Evolutionary conservation across 2,888 invertebrate genomes (phyloP).

Genomic region (Cepaea hortensis): DNA sequence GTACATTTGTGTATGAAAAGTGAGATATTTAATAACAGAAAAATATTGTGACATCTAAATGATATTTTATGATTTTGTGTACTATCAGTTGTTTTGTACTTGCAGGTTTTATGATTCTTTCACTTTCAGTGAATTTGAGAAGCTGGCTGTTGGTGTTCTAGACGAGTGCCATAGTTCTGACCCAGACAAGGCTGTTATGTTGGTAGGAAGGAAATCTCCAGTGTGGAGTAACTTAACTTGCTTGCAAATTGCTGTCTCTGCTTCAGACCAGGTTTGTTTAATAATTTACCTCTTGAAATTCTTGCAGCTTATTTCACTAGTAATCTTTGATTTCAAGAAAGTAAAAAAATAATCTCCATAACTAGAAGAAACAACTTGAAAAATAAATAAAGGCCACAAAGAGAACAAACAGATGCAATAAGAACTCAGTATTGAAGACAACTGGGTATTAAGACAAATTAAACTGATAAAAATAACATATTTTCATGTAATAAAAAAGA

Average conservation of each 20-base stretch:
- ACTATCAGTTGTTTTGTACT: neutral
- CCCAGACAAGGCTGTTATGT: constrained; percentile 74
- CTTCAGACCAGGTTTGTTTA: constrained; percentile 64
- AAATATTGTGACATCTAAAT: no score
- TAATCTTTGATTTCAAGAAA: no score
- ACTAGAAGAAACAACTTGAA: no score
- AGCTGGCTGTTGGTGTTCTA: constrained; percentile 72
- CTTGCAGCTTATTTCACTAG: neutral
- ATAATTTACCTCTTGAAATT: neutral
- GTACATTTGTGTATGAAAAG: no score
- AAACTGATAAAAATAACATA: no score
- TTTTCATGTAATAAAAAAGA: no score
- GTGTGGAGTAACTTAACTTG: constrained; percentile 75
- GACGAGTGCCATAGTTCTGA: constrained; percentile 74
- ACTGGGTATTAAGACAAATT: no score
- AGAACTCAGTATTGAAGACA: no score
- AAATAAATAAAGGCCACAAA: no score
- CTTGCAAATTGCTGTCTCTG: constrained; percentile 74
- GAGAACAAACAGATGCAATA: no score
- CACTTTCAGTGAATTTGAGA: constrained; percentile 74
- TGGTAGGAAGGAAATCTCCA: constrained; percentile 72
- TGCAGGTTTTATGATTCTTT: neutral
- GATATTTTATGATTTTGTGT: neutral
- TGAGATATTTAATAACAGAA: no score
- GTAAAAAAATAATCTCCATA: no score